phyloP scores from a whole-genome alignment of 2,113 vertebrate species.

The Sinosuthora webbiana region DNA sequence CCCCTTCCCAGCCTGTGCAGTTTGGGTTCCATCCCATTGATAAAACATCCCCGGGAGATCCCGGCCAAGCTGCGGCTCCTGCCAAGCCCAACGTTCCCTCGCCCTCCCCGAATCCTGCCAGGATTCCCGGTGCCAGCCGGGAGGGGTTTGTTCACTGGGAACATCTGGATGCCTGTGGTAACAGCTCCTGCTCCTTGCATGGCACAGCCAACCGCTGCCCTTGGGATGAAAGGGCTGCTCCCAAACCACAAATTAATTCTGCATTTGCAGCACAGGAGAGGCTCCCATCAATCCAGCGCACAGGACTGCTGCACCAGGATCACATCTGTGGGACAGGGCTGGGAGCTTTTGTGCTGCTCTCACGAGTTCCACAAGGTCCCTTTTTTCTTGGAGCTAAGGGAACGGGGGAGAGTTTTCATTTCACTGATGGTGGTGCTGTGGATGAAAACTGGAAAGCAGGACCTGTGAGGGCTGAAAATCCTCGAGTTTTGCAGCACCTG shows the following conservation, averaged over 20 bases:
- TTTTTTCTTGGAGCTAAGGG: background rate
- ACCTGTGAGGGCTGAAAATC: background rate
- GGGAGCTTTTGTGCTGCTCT: background rate
- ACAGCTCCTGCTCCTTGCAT: background rate
- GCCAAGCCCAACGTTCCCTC: background rate
- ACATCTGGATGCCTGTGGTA: conserved; percentile 49
- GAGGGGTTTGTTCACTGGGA: background rate
- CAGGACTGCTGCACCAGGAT: conserved; percentile 3
- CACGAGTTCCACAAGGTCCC: background rate
- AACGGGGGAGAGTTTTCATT: background rate
- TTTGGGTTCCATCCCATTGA: background rate
- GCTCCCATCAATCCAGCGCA: background rate
- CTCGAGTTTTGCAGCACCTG: background rate
- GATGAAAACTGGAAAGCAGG: background rate
- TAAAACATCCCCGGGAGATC: background rate
- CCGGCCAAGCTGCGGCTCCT: background rate
- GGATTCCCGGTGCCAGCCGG: background rate
- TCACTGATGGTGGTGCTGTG: background rate
- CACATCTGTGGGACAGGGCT: conserved; percentile 27
- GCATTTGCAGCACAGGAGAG: conserved; percentile 34
- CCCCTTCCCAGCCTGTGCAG: background rate
- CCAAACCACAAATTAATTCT: conserved; percentile 40
- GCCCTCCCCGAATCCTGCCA: background rate
- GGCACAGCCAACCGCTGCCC: background rate
- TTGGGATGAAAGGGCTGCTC: conserved; percentile 37